phyloP scores from a whole-genome alignment of 2,113 vertebrate species.

The Aspidoscelis tigris region DNA sequence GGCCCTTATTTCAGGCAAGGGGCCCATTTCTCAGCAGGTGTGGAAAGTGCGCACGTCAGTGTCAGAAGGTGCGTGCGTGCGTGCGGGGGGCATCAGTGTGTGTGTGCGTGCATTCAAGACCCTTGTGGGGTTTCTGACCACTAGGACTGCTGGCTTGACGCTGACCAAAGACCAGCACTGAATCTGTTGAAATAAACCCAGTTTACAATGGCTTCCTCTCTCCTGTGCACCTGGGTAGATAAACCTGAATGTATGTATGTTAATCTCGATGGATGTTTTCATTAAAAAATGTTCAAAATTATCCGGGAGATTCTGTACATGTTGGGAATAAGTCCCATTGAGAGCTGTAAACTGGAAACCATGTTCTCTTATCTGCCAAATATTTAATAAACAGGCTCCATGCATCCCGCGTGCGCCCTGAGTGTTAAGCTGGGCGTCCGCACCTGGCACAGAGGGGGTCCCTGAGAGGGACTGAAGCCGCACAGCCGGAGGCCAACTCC shows the following conservation, averaged over 20 bases:
- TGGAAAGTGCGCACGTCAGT: too few relatives aligned
- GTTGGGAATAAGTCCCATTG: not conserved
- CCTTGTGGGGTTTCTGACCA: not conserved
- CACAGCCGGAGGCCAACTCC: too few relatives aligned
- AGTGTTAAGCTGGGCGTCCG: too few relatives aligned
- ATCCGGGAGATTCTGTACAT: not conserved
- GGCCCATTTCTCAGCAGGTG: not conserved
- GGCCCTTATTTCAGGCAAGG: not conserved
- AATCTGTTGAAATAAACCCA: not conserved
- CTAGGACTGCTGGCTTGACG: not conserved
- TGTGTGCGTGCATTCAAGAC: not conserved
- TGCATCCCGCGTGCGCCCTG: not conserved
- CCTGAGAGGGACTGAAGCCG: too few relatives aligned
- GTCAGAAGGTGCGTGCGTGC: not conserved
- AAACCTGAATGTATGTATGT: not conserved
- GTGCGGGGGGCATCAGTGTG: too few relatives aligned
- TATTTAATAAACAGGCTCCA: conserved; percentile 33
- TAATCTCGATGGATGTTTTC: accelerated
- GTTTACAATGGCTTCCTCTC: not conserved
- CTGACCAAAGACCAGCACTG: not conserved
- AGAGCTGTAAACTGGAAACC: conserved; percentile 51
- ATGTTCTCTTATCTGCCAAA: conserved; percentile 61
- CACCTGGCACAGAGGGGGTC: too few relatives aligned
- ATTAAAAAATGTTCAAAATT: not conserved
- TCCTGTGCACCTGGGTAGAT: too few relatives aligned